phyloP scores from a whole-genome alignment of 2,888 invertebrate species.

The Tenthredo notha region DNA sequence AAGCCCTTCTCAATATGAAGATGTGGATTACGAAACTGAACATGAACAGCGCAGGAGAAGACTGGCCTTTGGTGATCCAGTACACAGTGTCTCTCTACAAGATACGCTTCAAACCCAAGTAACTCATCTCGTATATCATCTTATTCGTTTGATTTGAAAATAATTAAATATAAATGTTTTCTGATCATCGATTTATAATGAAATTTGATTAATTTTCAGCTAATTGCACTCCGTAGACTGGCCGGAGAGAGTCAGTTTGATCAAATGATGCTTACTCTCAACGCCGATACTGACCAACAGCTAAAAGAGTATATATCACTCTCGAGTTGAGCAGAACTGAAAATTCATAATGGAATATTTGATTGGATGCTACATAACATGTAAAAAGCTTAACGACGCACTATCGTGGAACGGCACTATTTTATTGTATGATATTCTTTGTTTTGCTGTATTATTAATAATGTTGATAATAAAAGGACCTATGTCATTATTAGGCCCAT shows the following conservation, averaged over 20 bases:
- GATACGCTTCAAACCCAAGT: slow-evolving; percentile 87
- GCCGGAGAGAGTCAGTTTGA: slow-evolving; percentile 89
- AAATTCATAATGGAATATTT: slow-evolving; percentile 47
- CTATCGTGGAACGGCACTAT: slow-evolving; percentile 73
- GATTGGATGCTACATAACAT: slow-evolving; percentile 63
- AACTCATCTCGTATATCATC: slow-evolving; percentile 58
- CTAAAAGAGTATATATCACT: slow-evolving; percentile 83
- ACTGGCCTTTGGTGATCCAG: slow-evolving; percentile 87
- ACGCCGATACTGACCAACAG: slow-evolving; percentile 86
- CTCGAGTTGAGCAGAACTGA: slow-evolving; percentile 66
- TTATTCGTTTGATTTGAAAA: background rate
- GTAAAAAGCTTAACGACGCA: slow-evolving; percentile 69
- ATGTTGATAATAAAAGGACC: slow-evolving; percentile 73
- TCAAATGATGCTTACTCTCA: slow-evolving; percentile 86
- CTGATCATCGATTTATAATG: slow-evolving; percentile 27
- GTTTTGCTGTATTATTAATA: slow-evolving; percentile 73
- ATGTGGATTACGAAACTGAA: slow-evolving; percentile 83
- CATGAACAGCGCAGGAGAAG: slow-evolving; percentile 88
- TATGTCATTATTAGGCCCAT: slow-evolving; percentile 44
- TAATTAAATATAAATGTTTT: background rate
- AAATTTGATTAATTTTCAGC: slow-evolving; percentile 78
- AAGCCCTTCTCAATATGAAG: slow-evolving; percentile 78
- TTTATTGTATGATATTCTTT: slow-evolving; percentile 74
- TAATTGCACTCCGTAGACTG: slow-evolving; percentile 85
- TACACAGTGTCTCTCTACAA: slow-evolving; percentile 88